These are phyloP conservation scores for Agrochola circellaris DNA, from an alignment of 2,888 invertebrate species.

Conservation along the genomic window DNA sequence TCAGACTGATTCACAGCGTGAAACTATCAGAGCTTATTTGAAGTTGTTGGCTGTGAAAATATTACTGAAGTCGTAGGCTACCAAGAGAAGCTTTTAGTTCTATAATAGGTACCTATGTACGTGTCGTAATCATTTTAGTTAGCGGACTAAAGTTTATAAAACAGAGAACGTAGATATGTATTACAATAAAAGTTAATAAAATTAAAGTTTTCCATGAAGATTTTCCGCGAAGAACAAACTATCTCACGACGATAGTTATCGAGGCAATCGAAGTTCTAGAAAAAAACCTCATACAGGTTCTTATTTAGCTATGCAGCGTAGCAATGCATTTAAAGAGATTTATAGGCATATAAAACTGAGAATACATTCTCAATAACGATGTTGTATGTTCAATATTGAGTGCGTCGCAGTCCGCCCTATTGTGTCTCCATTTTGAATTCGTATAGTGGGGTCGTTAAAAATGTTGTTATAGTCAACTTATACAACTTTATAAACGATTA, in stretches of 20 bases:
- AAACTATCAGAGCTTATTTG: constrained; percentile 54
- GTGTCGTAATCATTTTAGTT: constrained; percentile 2
- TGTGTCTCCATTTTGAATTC: constrained; percentile 53
- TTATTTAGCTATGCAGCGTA: constrained; percentile 43
- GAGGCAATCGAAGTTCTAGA: neutral
- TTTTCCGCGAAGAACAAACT: constrained; percentile 1
- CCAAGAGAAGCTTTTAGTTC: constrained; percentile 24
- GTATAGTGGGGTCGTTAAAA: constrained; percentile 50
- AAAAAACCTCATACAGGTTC: constrained; percentile 16
- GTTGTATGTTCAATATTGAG: constrained; percentile 48
- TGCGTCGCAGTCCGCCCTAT: constrained; percentile 46
- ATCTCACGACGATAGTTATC: neutral
- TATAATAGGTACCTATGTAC: constrained; percentile 19
- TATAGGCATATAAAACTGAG: constrained; percentile 58
- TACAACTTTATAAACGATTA: constrained; percentile 47
- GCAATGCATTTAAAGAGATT: constrained; percentile 55
- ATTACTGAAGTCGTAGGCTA: constrained; percentile 37
- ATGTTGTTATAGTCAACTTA: constrained; percentile 49
- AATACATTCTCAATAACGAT: constrained; percentile 64
- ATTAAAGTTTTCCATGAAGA: neutral
- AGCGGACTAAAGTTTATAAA: neutral
- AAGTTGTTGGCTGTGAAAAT: constrained; percentile 52
- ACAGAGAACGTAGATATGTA: neutral
- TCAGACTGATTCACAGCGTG: constrained; percentile 48
- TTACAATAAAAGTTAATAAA: constrained; percentile 1